Percentiles rank a stretch among this genome's conserved stretches.
These are phyloP conservation scores for Sardina pilchardus DNA, from an alignment of 2,113 vertebrate genomes.

Conservation along the genomic window DNA sequence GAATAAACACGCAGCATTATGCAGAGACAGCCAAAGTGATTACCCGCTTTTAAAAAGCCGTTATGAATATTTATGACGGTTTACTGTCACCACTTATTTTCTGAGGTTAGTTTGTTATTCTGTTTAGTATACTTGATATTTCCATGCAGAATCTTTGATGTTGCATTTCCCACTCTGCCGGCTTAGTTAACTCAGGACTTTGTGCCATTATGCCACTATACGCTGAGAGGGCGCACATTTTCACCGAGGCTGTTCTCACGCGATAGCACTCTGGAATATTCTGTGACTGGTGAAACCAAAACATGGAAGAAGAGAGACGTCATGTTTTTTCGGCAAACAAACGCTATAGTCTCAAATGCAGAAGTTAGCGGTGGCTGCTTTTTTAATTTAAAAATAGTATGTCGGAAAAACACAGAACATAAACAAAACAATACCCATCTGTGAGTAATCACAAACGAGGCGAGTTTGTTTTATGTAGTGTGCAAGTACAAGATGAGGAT, in stretches of 20 bases:
- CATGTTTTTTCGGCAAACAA: background rate
- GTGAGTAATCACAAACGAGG: background rate
- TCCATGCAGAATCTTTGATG: slow-evolving; percentile 45
- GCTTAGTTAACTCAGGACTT: background rate
- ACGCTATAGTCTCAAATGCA: background rate
- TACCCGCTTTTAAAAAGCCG: slow-evolving; percentile 68
- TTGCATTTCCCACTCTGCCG: slow-evolving; percentile 19
- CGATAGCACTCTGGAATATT: background rate
- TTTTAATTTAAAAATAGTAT: background rate
- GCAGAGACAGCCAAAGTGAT: slow-evolving; percentile 68
- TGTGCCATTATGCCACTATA: background rate
- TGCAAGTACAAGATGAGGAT: background rate
- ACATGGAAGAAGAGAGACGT: background rate
- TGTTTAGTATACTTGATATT: slow-evolving; percentile 47
- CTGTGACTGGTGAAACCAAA: background rate
- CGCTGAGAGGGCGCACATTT: background rate
- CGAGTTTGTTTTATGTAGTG: background rate
- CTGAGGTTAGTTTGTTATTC: slow-evolving; percentile 54
- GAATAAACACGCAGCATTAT: slow-evolving; percentile 71
- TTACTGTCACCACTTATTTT: slow-evolving; percentile 57
- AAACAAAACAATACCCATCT: background rate
- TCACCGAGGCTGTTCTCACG: background rate
- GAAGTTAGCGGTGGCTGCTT: background rate
- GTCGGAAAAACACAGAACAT: background rate
- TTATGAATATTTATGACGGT: slow-evolving; percentile 72